These are phyloP conservation scores for Apis mellifera DNA, from an alignment of 1,140 invertebrate species.

Conservation along the genomic window Amel_HAv3.1 CM009931.2:24637001-24637500, in stretches of 20 bases:
- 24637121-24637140: constrained; percentile 12
- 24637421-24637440: constrained; percentile 58
- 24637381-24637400: constrained; percentile 54
- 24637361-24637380: constrained; percentile 61
- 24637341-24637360: constrained; percentile 57
- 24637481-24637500: constrained; percentile 11
- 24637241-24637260: constrained; percentile 13
- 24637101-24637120: neutral
- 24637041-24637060: neutral
- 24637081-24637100: no score
- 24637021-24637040: neutral
- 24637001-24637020: neutral
- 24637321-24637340: constrained; percentile 67
- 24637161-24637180: neutral
- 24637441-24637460: neutral
- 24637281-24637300: constrained; percentile 68
- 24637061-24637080: neutral
- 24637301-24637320: constrained; percentile 38
- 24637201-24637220: neutral
- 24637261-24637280: constrained; percentile 54
- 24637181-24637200: neutral
- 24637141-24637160: neutral
- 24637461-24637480: neutral
- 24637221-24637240: neutral
- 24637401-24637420: constrained; percentile 52